Evolutionary conservation across 2,888 invertebrate genomes (phyloP), one percentile per base, ranked within the genome.

Genomic region (Caenorhabditis sulstoni): DNA sequence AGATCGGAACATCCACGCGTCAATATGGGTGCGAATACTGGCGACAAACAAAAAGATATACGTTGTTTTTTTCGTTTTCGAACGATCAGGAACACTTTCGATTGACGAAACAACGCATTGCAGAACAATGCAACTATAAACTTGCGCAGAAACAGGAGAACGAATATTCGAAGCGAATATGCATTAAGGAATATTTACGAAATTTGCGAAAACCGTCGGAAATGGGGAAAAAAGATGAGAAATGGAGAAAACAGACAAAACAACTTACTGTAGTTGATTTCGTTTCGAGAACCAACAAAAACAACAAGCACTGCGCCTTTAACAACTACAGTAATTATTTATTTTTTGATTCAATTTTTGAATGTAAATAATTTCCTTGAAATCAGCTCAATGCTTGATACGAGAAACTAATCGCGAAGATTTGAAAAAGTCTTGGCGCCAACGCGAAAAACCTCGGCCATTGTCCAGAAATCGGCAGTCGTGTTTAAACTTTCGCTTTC

Each of bases 1-100:
- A 50, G 14, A 20, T 20, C 44, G 44, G 44, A 16, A 64, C 45
- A 53, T 44, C 23, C 16, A 45, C 18, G 44, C 44, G 35, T 16
- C 53, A 41, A 39, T 50, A 41, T 18, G 16, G 14, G 52, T 44
- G 58, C 20, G 41, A 35, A 47, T 3, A 47, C 45, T n/a, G 35
- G 29, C 49, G 23, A 47, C 23, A 52, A 64, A 50, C 50, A 64
- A 41, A 52, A 49, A 50, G 18, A 20, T 12, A 20, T 12, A 18
- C 35, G 55, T 3, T n/a, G n/a, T n/a, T 11, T 35, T 35, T 18
- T 49, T 37, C 37, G 8, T 11, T 61, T 37, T 20, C 16, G 7
- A 29, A 41, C 41, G 41, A 41, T 41, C 41, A 41, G 14, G 11
- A 41, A 14, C 41, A 41, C 41, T 41, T 41, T 41, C 41, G 29